Evolutionary conservation across 2,113 vertebrate species (phyloP), one percentile per base, ranked within the genome.

Genomic region (Amia ocellicauda): DNA sequence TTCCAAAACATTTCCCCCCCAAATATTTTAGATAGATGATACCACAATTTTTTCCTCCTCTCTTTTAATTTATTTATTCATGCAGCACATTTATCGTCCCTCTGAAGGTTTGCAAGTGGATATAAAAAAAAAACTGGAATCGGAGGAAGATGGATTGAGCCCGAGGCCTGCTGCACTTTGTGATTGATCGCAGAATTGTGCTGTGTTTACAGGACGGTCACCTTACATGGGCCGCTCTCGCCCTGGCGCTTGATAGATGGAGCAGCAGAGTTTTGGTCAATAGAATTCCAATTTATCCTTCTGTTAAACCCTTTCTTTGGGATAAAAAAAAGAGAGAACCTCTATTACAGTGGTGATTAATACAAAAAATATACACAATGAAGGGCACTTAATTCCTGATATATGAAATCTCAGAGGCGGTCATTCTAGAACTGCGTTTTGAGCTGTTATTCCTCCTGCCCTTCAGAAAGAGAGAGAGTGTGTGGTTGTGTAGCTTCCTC

Each of bases 361-460:
- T 43, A 63, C 54, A 58, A 51, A 45, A 49, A 69, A 47, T 20
- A n/a, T n/a, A n/a, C n/a, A n/a, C n/a, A 58, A 28, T 51, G 53
- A 41, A 62, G 58, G 47, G 28, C 60, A 47, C 60, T 53, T 20
- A 43, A 42, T 69, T 68, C 58, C 60, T 42, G 43, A 66, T 60
- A 72, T n/a, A 70, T 54, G 54, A 65, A 68, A 70, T 66, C 45
- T 41, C 58, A 64, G 70, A 63, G 50, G 63, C 23, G 66, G 53
- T 64, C 63, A 62, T 68, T 69, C 20, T n/a, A 27, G 53, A 53
- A 24, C 45, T 63, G 55, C 50, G 62, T 57, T 42, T n/a, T n/a
- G n/a, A n/a, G n/a, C n/a, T n/a, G n/a, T n/a, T n/a, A n/a, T n/a
- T n/a, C n/a, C n/a, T n/a, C n/a, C n/a, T n/a, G n/a, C n/a, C n/a